Conservation (phyloP, 2,888 invertebrate species). For the Mystacides longicornis region DNA sequence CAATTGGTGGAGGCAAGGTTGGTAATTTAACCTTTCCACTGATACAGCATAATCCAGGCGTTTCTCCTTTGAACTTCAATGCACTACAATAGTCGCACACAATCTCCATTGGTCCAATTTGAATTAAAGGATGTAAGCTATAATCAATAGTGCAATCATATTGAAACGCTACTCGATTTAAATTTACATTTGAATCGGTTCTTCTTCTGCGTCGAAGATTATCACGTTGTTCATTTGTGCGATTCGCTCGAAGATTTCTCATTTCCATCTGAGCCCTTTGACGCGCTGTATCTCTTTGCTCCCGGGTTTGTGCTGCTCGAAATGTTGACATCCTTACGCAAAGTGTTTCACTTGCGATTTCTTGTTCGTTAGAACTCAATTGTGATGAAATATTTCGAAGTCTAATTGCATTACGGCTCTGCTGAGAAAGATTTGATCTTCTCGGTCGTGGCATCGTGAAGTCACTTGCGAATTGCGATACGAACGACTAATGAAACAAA, state of each 20-base stretch:
- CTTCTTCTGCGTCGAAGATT: not conserved
- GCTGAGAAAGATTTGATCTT: conserved; percentile 6
- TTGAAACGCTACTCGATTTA: not conserved
- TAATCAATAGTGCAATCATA: not conserved
- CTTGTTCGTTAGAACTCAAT: conserved; percentile 5
- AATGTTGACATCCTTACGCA: conserved; percentile 14
- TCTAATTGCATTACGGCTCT: conserved; percentile 1
- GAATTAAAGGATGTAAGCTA: not conserved
- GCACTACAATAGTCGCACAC: not conserved
- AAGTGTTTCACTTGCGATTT: conserved; percentile 9
- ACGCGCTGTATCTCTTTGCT: conserved; percentile 4
- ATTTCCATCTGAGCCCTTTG: conserved; percentile 4
- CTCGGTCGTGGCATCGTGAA: conserved; percentile 6
- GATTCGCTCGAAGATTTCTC: not conserved
- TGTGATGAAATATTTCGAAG: conserved; percentile 4
- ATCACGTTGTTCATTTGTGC: conserved; percentile 1
- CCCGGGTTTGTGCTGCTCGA: conserved; percentile 6
- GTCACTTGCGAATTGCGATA: not conserved
- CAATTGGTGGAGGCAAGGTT: not conserved
- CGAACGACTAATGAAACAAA: not conserved
- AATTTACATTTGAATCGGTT: not conserved
- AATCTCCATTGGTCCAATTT: not conserved
- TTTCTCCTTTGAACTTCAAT: conserved; percentile 1
- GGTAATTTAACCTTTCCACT: not conserved
- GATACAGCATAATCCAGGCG: not conserved